phyloP scores from a whole-genome alignment of 2,113 vertebrate species.

The Lepisosteus osseus region DNA sequence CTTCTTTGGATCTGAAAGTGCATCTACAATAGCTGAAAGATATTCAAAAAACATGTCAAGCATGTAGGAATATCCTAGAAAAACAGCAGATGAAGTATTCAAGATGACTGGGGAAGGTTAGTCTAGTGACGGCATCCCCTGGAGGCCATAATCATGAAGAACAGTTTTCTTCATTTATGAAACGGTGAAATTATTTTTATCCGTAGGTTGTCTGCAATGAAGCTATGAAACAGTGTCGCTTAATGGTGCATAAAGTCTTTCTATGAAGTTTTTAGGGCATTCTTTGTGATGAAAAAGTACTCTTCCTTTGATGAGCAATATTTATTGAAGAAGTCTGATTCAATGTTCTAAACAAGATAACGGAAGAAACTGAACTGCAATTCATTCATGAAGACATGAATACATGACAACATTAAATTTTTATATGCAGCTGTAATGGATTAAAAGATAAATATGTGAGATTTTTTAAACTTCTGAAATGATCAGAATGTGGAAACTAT shows the following conservation, averaged over 20 bases:
- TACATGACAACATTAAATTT: no score
- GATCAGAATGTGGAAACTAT: no score
- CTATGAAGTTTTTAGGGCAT: not conserved
- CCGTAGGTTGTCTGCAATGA: not conserved
- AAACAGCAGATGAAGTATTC: not conserved
- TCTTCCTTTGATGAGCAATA: no score
- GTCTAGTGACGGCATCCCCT: not conserved
- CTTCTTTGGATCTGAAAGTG: slow-evolving; percentile 97
- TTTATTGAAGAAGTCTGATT: no score
- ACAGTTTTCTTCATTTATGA: not conserved
- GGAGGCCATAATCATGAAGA: not conserved
- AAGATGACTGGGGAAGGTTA: not conserved
- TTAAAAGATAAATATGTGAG: no score
- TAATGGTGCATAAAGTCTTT: slow-evolving; percentile 8
- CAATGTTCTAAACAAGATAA: no score
- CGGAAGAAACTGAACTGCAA: no score
- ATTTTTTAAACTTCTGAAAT: no score
- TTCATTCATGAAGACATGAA: no score
- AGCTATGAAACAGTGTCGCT: not conserved
- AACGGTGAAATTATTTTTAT: slow-evolving; percentile 1
- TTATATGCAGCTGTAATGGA: no score
- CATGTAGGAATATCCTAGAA: not conserved
- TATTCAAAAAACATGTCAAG: not conserved
- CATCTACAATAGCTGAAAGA: slow-evolving; percentile 88
- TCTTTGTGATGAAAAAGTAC: not conserved